Percentiles rank a stretch among this genome's conserved stretches.
Conservation (phyloP, 2,113 vertebrate genomes). For the Neomonachus schauinslandi region DNA sequence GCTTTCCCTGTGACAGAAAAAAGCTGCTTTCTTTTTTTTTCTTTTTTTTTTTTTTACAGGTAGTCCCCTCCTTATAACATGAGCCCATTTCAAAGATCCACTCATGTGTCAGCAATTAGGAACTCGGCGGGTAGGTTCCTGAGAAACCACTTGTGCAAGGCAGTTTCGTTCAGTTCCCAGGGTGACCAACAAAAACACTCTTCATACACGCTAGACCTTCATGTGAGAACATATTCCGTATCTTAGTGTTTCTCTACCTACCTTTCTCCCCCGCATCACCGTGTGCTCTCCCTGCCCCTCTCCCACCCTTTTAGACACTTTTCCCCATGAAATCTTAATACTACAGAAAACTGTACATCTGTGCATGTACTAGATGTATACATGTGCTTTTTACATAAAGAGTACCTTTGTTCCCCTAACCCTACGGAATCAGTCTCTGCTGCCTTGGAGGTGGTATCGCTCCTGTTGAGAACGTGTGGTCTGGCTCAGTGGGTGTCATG, state of each 20-base stretch:
- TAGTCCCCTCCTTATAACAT: background rate
- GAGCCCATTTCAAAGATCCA: background rate
- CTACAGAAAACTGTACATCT: background rate
- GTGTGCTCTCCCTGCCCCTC: background rate
- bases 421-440: background rate
- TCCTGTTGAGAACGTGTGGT: background rate
- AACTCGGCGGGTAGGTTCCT: background rate
- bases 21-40: background rate
- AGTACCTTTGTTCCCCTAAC: background rate
- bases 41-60: background rate
- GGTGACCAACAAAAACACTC: background rate
- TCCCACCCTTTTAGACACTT: background rate
- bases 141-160: background rate
- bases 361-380: background rate
- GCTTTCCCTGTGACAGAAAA: background rate
- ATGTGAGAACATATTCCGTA: background rate
- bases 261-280: background rate
- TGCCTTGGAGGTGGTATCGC: background rate
- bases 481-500: background rate
- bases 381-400: background rate
- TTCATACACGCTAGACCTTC: background rate
- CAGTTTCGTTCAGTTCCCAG: background rate
- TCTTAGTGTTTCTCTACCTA: background rate
- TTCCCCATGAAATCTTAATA: background rate
- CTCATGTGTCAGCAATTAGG: background rate